Conservation (phyloP, 2,113 vertebrate species). For the Cercopithecus mona region DNA sequence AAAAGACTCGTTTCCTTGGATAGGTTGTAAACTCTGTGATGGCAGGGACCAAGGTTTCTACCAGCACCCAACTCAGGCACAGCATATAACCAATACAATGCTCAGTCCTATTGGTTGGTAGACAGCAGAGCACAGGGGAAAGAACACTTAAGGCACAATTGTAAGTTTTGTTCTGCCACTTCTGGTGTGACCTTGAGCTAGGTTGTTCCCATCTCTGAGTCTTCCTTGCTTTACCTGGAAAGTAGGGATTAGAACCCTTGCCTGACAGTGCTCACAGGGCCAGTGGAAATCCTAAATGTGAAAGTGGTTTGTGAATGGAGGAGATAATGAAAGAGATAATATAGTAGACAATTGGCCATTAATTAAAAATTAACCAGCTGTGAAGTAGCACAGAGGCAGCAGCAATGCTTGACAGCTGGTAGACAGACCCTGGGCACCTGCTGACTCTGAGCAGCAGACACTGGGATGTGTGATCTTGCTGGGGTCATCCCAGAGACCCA, state of each 20-base stretch:
- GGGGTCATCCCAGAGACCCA: neutral
- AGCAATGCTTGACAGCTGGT: neutral
- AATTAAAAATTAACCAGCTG: neutral
- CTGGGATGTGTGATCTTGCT: neutral
- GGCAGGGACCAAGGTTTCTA: neutral
- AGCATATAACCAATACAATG: neutral
- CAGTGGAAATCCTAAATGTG: neutral
- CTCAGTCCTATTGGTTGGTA: neutral
- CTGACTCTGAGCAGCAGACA: neutral
- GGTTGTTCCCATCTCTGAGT: neutral
- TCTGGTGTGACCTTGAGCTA: neutral
- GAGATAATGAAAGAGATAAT: neutral
- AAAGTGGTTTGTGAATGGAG: neutral
- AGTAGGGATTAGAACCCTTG: neutral
- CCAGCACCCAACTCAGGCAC: neutral
- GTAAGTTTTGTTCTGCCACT: neutral
- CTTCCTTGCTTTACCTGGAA: neutral
- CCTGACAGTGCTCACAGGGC: neutral
- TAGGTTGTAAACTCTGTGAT: neutral
- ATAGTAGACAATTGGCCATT: neutral
- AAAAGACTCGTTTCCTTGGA: neutral
- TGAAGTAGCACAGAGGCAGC: neutral
- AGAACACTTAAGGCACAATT: neutral
- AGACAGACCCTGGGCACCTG: neutral
- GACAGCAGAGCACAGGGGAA: neutral